Base-by-base conservation (phyloP, 2,797 vertebrate species). In the Eulemur coronatus region DNA sequence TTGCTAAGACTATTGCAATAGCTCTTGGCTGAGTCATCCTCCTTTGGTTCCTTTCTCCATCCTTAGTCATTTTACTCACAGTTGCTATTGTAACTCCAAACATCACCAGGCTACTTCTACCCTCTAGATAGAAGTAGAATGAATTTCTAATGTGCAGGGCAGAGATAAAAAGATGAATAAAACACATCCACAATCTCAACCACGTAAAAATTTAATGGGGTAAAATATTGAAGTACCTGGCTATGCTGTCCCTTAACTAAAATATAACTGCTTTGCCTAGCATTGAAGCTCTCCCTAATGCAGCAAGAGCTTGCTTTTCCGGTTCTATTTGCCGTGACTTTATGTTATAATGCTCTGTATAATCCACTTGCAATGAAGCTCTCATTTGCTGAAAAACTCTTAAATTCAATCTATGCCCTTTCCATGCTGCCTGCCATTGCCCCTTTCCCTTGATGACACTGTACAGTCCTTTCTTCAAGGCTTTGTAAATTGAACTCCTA, bases 351-450 rank as follows among this genome's bases (percentile, higher is more conserved):
- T 46, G 50, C 35, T 24, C 15, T 33, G 1, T 55, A 22, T 13
- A 61, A n/a, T 79, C 84, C 61, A 94, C 33, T 76, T 84, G 65
- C 73, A 84, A n/a, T 4, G 48, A 91, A 84, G 80, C n/a, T 92
- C 24, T 70, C 69, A 81, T 82, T 95, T 84, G 15, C 73, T 69
- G 41, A 43, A 93, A 86, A 90, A 70, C 28, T 43, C 81, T 95
- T 75, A 55, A 82, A 41, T 93, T 89, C 50, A 63, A 26, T 78
- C 67, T 43, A 10, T 48, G 46, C n/a, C 59, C 67, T 95, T 88
- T 85, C 75, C 65, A 69, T 2, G 43, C 35, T 84, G 28, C 24
- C 48, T 86, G 35, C 52, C 52, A 55, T 14, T 52, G 35, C 65
- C 43, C 24, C 33, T 24, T 30, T 43, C 26, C 73, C 48, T 95